Evolutionary conservation across 1,140 invertebrate genomes (phyloP), one percentile per base, ranked within the genome.

Genomic region (Orussus abietinus): DNA sequence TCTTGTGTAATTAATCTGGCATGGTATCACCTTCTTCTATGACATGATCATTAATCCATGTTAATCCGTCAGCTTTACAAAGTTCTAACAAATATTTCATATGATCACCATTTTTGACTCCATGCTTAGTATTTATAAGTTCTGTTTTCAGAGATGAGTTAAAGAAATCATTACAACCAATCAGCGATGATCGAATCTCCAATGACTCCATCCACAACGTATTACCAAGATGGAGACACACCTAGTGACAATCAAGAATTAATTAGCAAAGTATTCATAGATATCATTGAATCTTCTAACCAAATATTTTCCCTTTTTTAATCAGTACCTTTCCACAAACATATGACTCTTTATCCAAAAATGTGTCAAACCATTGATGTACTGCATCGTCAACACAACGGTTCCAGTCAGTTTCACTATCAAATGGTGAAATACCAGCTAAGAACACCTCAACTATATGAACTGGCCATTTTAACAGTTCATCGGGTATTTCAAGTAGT

Each of bases 391-490:
- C 57, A 10, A 59, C 59, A 14, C 29, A 38, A 15, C 47, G 13
- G 48, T 59, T 69, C 71, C 71, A 74, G 15, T 49, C 51, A 42
- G 52, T 54, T 51, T 74, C 69, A 9, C 67, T 21, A 37, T 74
- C 71, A 26, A 43, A 61, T 13, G 69, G 68, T 13, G 38, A 32
- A 37, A 74, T 45, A 25, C 48, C 50, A 29, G 47, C 34, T 31
- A 74, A 30, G 48, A 62, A 69, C 37, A 69, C 42, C 45, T 74
- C 67, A 0, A 70, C 22, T n/a, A 64, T 53, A 31, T 64, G 49
- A 0, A 52, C 39, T 22, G 56, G 53, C 22, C 42, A 42, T 14
- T 59, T 45, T 5, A 31, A 20, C 14, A 72, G 47, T 38, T 67
- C 44, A 25, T 66, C 43, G 12, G 63, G 59, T 1, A 74, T 39